A percentile compares a stretch with the other conserved stretches of the same genome.
These are phyloP conservation scores for roundworm (Caenorhabditis elegans) DNA, from an alignment of 1,140 invertebrate species.

Conservation along the genomic window WBcel235 BX284605.5:12266501-12267000, in stretches of 20 bases:
- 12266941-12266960: conserved; percentile 44
- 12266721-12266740: conserved; percentile 43
- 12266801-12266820: conserved; percentile 41
- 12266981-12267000: conserved; percentile 48
- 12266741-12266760: conserved; percentile 43
- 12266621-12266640: too few species aligned
- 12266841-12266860: conserved; percentile 47
- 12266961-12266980: conserved; percentile 44
- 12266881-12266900: conserved; percentile 41
- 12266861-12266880: conserved; percentile 45
- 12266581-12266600: too few species aligned
- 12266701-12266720: conserved; percentile 39
- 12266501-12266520: too few species aligned
- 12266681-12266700: conserved; percentile 41
- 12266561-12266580: too few species aligned
- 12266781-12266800: conserved; percentile 40
- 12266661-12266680: not conserved
- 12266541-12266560: too few species aligned
- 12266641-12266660: too few species aligned
- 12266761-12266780: conserved; percentile 35
- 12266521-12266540: too few species aligned
- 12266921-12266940: conserved; percentile 41
- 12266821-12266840: conserved; percentile 44
- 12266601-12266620: too few species aligned
- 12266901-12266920: conserved; percentile 46